Evolutionary conservation across 2,113 vertebrate species (phyloP).

Genomic region (Balaeniceps rex): DNA sequence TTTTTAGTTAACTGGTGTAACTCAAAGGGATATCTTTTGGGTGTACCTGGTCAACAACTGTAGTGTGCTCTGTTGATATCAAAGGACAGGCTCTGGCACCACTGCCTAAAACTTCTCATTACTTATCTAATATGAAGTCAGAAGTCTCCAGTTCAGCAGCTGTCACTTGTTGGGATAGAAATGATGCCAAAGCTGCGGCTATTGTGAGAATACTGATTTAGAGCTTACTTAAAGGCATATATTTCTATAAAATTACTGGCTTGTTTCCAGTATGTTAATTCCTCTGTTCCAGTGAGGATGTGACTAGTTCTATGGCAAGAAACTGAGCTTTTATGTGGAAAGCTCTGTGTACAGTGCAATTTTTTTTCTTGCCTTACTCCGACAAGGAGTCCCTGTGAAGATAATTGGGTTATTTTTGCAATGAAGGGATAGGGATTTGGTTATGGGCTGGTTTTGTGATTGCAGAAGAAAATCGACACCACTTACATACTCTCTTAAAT

Average conservation of each 20-base stretch:
- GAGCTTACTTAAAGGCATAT: not conserved
- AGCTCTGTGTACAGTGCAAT: not conserved
- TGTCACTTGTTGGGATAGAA: slow-evolving; percentile 25
- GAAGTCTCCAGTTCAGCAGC: slow-evolving; percentile 21
- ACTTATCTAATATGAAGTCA: slow-evolving; percentile 9
- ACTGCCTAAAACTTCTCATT: not conserved
- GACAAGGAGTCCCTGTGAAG: not conserved
- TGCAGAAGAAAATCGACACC: not conserved
- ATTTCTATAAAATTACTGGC: slow-evolving; percentile 18
- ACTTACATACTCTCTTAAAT: not conserved
- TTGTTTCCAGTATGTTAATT: slow-evolving; percentile 39
- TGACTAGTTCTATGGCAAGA: slow-evolving; percentile 14
- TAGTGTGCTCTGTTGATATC: not conserved
- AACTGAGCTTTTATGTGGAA: slow-evolving; percentile 10
- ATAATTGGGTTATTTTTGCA: not conserved
- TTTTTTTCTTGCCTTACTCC: not conserved
- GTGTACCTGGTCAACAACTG: not conserved
- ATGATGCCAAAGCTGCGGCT: not conserved
- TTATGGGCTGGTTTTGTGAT: not conserved
- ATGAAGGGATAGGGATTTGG: not conserved
- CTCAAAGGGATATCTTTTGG: not conserved
- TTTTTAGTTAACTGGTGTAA: not conserved
- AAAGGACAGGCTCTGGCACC: not conserved
- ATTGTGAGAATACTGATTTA: not conserved
- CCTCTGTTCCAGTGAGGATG: slow-evolving; percentile 9